Evolutionary conservation across 2,888 invertebrate species (phyloP).

Genomic region (Sthenelais limicola): DNA sequence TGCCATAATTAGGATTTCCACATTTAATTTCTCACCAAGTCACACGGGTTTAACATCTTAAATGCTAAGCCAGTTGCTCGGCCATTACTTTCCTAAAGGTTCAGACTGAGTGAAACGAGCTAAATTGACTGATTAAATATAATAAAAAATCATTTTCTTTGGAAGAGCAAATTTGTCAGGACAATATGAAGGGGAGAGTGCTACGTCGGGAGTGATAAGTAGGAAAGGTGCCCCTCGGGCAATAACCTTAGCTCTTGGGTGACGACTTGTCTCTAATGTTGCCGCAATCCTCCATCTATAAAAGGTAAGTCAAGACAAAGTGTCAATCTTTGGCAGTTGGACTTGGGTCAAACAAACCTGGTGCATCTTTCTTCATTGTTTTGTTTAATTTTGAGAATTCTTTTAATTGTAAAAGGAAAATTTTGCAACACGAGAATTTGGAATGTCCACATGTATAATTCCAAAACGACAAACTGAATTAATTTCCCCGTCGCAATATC

Average conservation of each 20-base stretch:
- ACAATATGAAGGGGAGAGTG: neutral
- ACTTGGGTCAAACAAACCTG: constrained; percentile 4
- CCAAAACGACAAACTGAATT: neutral
- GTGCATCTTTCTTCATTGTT: neutral
- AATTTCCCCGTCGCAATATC: neutral
- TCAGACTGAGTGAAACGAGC: too few relatives aligned
- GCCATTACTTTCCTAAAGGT: too few relatives aligned
- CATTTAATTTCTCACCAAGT: too few relatives aligned
- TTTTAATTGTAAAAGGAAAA: neutral
- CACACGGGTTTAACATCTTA: too few relatives aligned
- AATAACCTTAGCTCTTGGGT: constrained; percentile 18
- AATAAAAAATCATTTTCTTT: too few relatives aligned
- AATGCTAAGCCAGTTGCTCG: too few relatives aligned
- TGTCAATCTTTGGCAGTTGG: constrained; percentile 1
- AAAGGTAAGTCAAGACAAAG: constrained; percentile 24
- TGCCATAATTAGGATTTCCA: neutral
- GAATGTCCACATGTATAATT: too few relatives aligned
- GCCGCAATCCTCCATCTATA: constrained; percentile 22
- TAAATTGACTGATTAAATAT: too few relatives aligned
- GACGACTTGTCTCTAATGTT: neutral
- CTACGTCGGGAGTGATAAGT: constrained; percentile 27
- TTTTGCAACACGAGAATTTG: neutral
- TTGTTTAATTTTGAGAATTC: neutral
- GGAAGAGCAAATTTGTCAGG: too few relatives aligned
- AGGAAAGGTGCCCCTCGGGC: constrained; percentile 31